phyloP scores from a whole-genome alignment of 2,797 vertebrate genomes.

The Cyclopterus lumpus region DNA sequence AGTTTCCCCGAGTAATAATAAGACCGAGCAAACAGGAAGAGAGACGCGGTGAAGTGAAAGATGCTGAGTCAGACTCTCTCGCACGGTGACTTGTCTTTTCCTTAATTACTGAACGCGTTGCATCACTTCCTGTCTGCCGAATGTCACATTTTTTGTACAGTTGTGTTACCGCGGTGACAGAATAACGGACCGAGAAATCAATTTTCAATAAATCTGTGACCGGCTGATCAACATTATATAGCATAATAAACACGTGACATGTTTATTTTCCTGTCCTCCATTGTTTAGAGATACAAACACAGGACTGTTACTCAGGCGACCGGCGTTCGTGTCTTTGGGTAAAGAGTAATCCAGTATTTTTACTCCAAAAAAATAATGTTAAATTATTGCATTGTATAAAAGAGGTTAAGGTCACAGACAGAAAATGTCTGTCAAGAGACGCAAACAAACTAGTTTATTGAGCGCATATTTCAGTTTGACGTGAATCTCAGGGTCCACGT shows the following conservation, averaged over 20 bases:
- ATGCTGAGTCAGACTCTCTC: constrained; percentile 76
- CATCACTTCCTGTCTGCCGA: constrained; percentile 44
- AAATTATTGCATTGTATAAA: no score
- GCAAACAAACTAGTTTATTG: no score
- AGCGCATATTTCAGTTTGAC: not conserved
- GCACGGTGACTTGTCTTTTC: constrained; percentile 39
- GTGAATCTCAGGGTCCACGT: not conserved
- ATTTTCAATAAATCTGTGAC: not conserved
- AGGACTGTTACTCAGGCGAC: no score
- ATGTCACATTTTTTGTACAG: constrained; percentile 30
- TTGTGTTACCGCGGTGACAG: not conserved
- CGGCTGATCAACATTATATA: not conserved
- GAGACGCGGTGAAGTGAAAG: constrained; percentile 72
- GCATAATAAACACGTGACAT: no score
- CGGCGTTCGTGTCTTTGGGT: no score
- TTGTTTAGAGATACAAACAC: no score
- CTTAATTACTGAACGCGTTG: constrained; percentile 59
- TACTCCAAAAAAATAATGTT: no score
- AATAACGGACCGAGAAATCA: not conserved
- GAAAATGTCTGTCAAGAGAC: no score
- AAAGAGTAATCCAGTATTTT: no score
- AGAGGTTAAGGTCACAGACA: no score
- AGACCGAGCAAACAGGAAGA: constrained; percentile 75
- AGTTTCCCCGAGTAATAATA: constrained; percentile 83
- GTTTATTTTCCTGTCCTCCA: no score